phyloP scores from a whole-genome alignment of 2,888 invertebrate genomes.

The Smittia aterrima region DNA sequence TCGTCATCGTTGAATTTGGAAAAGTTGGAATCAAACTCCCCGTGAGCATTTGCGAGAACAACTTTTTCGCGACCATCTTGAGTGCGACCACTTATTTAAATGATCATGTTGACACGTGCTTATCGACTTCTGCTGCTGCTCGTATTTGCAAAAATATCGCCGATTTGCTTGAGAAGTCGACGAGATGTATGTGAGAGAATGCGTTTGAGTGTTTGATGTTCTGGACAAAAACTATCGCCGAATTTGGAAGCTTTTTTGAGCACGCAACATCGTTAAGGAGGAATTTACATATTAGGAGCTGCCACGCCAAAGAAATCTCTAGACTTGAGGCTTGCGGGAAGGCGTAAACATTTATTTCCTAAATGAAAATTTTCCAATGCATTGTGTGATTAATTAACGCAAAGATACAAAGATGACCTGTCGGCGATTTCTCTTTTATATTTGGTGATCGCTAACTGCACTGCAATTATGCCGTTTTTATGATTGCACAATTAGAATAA shows the following conservation, averaged over 20 bases:
- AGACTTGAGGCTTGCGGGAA: background rate
- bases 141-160: background rate
- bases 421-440: background rate
- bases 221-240: background rate
- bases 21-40: background rate
- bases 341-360: too few species aligned
- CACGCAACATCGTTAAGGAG: background rate
- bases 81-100: conserved; percentile 15
- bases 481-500: conserved; percentile 9
- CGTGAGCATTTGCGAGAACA: background rate
- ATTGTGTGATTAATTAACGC: background rate
- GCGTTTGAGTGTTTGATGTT: conserved; percentile 3
- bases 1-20: background rate
- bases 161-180: background rate
- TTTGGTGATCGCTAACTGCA: background rate
- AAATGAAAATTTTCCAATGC: too few species aligned
- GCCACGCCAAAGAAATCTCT: background rate
- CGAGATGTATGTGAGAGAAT: conserved; percentile 4
- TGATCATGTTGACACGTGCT: conserved; percentile 7
- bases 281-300: background rate
- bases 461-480: background rate
- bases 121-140: background rate
- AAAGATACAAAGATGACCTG: background rate
- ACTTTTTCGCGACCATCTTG: background rate
- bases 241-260: background rate